Base-by-base conservation (phyloP, 2,113 vertebrate species). In the Catagonus wagneri region DNA sequence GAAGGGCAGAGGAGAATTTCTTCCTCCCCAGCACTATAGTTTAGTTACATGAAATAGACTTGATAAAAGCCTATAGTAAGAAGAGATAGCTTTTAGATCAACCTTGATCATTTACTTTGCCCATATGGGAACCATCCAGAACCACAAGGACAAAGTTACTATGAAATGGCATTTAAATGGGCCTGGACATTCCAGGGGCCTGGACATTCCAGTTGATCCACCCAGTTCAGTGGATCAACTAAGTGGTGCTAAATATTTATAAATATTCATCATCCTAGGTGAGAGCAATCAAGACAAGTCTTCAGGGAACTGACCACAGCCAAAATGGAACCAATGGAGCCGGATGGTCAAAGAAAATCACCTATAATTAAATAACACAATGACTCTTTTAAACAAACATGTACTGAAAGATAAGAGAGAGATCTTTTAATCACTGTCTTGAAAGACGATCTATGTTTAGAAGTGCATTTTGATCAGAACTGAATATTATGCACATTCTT, bases 251-350 rank as follows among this genome's bases (percentile, higher is more conserved):
- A 39, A 76, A 74, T 60, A 83, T 34, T 96, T 44, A 44, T 44
- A 44, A 44, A 44, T 44, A 44, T 88, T 93, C 56, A 75, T 52
- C 83, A 74, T 27, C n/a, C 66, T n/a, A 74, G 8, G 83, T 56
- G 65, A 92, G 93, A 89, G 96, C 75, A 95, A 96, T 93, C 79
- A 27, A 52, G 58, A 92, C 63, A 65, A 92, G 66, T 96, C 79
- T 97, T 95, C 93, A 68, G 72, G 90, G 85, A 85, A 79, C 56
- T 17, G 74, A 92, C 50, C 32, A 94, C 68, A 15, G 66, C 9
- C 78, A 61, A 66, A 39, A 80, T 11, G 4, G 52, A 71, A 66
- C 83, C 32, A 76, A 52, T 44, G 66, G 76, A 93, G 92, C 44
- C 81, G 61, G 85, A 63, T 34, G 87, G 75, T 95, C 90, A 95